Conservation (phyloP, 2,113 vertebrate species). For the Ascaphus truei region DNA sequence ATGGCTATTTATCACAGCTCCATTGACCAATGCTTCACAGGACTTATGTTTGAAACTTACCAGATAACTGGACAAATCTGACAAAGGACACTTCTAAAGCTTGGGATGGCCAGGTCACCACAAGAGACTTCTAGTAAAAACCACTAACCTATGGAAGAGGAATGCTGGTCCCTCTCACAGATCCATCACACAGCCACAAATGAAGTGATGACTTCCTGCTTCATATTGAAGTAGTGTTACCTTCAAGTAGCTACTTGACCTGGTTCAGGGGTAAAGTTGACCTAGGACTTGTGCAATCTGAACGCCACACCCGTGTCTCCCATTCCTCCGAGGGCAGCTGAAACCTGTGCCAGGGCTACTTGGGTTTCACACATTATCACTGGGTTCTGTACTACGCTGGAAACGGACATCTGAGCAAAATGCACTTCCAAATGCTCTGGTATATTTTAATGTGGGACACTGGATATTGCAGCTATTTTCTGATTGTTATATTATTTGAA, state of each 20-base stretch:
- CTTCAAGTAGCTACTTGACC: neutral
- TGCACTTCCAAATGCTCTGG: neutral
- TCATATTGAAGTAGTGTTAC: conserved; percentile 30
- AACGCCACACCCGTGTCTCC: neutral
- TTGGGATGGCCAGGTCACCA: neutral
- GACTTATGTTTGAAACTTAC: neutral
- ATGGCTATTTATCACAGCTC: conserved; percentile 25
- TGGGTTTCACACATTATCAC: neutral
- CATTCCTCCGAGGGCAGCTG: neutral
- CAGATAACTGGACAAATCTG: neutral
- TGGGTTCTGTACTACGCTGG: neutral
- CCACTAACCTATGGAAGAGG: neutral
- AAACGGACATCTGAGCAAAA: neutral
- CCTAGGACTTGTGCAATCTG: neutral
- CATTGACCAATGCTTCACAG: neutral
- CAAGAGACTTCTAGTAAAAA: neutral
- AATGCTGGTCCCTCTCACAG: neutral
- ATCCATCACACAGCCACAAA: neutral
- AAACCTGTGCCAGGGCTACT: neutral
- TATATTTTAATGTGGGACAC: neutral
- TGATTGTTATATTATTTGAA: conserved; percentile 25
- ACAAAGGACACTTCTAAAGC: neutral
- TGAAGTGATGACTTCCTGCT: conserved; percentile 6
- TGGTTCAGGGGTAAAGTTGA: conserved; percentile 5
- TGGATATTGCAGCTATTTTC: conserved; percentile 12